These are phyloP conservation scores for Cantharis nigra DNA, from an alignment of 2,888 invertebrate genomes.

Conservation along the genomic window DNA sequence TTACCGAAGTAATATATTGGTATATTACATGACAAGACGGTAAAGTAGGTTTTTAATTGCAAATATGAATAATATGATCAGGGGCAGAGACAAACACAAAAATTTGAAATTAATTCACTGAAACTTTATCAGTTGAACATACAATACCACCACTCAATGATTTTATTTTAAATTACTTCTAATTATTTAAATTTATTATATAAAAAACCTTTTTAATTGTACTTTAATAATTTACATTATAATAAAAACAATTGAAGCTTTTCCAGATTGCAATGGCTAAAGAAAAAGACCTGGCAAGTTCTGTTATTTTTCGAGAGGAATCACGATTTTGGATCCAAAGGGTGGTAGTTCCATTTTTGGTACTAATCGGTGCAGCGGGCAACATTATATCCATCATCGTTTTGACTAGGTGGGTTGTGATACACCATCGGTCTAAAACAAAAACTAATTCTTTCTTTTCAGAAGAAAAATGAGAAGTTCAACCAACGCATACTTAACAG, in stretches of 20 bases:
- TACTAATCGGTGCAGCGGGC: constrained; percentile 70
- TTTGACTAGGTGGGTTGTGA: constrained; percentile 56
- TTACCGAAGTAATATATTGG: no score
- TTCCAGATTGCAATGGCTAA: background rate
- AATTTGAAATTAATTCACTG: no score
- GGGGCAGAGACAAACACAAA: no score
- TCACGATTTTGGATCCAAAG: constrained; percentile 64
- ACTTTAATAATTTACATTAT: background rate
- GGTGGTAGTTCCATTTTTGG: constrained; percentile 67
- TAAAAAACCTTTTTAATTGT: no score
- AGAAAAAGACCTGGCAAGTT: background rate
- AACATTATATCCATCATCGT: constrained; percentile 65
- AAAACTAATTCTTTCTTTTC: constrained; percentile 30
- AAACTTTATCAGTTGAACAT: no score
- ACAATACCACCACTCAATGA: no score
- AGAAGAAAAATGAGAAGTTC: constrained; percentile 73
- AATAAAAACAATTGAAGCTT: background rate
- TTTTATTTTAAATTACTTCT: no score
- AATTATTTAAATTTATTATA: no score
- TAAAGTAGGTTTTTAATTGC: no score
- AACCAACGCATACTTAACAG: constrained; percentile 75
- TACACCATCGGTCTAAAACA: background rate
- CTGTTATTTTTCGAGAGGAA: constrained; percentile 43
- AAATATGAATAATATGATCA: no score
- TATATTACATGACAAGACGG: no score